Conservation (phyloP, 2,888 invertebrate genomes). For the Belgica antarctica region DNA sequence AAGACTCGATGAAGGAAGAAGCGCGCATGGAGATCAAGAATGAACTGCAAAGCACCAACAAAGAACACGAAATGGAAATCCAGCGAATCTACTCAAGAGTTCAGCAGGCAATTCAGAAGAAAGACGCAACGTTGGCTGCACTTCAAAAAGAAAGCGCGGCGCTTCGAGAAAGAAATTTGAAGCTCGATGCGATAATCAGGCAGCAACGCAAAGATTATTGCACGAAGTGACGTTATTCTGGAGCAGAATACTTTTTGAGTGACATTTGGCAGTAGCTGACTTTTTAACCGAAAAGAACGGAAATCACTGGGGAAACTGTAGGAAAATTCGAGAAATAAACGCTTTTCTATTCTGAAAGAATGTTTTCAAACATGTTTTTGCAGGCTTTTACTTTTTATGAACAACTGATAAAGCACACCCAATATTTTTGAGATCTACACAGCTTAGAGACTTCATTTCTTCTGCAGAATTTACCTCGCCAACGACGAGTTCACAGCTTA, state of each 20-base stretch:
- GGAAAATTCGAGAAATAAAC: no score
- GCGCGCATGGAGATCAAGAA: slow-evolving; percentile 63
- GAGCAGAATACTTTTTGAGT: slow-evolving; percentile 35
- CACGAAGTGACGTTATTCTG: slow-evolving; percentile 54
- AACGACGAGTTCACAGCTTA: no score
- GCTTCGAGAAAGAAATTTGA: slow-evolving; percentile 68
- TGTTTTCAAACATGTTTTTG: no score
- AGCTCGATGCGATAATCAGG: slow-evolving; percentile 72
- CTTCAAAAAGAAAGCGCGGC: slow-evolving; percentile 69
- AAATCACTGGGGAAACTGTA: no score
- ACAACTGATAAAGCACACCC: no score
- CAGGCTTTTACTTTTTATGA: no score
- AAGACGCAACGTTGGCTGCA: slow-evolving; percentile 70
- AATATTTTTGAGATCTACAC: no score
- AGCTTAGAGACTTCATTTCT: no score
- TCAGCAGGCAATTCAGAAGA: slow-evolving; percentile 75
- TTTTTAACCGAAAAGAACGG: no score
- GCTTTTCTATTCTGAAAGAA: no score
- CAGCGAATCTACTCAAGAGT: slow-evolving; percentile 78
- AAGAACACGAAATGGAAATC: slow-evolving; percentile 72
- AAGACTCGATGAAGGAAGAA: slow-evolving; percentile 59
- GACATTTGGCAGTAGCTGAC: slow-evolving; percentile 43
- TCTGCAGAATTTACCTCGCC: no score
- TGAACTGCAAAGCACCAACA: slow-evolving; percentile 63
- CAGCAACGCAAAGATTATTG: slow-evolving; percentile 71